Conservation (phyloP, 1,140 invertebrate species). For the Triops cancriformis region DNA sequence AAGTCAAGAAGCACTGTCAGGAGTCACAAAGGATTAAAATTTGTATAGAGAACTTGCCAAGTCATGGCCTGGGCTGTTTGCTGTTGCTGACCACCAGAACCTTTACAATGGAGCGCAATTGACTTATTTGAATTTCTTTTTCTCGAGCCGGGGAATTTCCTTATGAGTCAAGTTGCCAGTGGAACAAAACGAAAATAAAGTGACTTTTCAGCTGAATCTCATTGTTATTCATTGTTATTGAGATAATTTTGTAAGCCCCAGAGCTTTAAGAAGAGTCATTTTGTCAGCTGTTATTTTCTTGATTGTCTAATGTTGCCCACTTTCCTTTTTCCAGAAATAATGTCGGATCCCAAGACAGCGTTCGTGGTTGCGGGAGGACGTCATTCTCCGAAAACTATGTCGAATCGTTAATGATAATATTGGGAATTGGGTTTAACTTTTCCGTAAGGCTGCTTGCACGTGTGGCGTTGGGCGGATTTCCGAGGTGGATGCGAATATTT, state of each 20-base stretch:
- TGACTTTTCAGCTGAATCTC: neutral
- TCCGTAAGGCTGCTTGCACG: no score
- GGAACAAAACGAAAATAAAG: neutral
- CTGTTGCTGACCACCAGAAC: conserved; percentile 5
- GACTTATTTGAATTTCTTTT: conserved; percentile 11
- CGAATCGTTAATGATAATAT: no score
- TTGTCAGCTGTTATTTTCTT: neutral
- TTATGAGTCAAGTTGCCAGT: neutral
- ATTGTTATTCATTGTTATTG: neutral
- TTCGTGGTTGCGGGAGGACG: no score
- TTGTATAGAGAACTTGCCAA: neutral
- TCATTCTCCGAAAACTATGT: no score
- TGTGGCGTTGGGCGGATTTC: no score
- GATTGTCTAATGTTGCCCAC: neutral
- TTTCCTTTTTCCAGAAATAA: neutral
- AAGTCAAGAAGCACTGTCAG: conserved; percentile 13
- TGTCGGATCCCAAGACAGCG: no score
- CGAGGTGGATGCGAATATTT: neutral
- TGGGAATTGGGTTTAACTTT: no score
- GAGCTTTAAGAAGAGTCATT: neutral
- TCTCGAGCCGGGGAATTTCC: neutral
- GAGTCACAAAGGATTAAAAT: conserved; percentile 11
- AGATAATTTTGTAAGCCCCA: neutral
- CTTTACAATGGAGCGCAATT: neutral
- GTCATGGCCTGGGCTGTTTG: conserved; percentile 8